Base-by-base conservation (phyloP, 2,888 invertebrate genomes). In the Mythimna loreyi region DNA sequence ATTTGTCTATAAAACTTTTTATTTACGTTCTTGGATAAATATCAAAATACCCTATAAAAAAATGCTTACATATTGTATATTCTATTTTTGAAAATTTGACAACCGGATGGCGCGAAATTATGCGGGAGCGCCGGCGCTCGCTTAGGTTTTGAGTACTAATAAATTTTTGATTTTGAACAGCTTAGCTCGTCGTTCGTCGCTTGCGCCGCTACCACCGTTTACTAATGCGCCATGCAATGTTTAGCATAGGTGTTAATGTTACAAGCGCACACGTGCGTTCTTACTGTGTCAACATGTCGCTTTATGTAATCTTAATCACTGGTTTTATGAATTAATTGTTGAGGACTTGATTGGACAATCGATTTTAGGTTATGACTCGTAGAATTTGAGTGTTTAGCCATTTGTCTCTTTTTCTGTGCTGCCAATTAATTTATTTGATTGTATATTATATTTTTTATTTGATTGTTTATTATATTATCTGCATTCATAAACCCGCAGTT, bases 201-300 rank as follows among this genome's bases (percentile, higher is more conserved):
- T 78, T 78, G 66, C 30, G 25, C 81, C 67, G 50, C 25, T 59
- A 28, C 53, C 52, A 36, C 55, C 61, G 69, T 67, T 80, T 72
- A 80, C 66, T 65, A 78, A 83, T 72, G 60, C 50, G 65, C 61
- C 49, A 71, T 83, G 78, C 78, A 81, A 81, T 81, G 52, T 78
- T 81, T 70, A 77, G 72, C 67, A 81, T 67, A 61, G 56, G 68
- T 78, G 80, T 78, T 74, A 80, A 69, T 65, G 72, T 80, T 83
- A 83, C 84, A 81, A 60, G 52, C 70, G 28, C 49, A 23, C 78
- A 77, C 62, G 70, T 70, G 66, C 72, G 19, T 58, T 47, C 58
- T 68, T 65, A 67, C 63, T 80, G 68, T 72, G 78, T 81, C 60
- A 69, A 52, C 63, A 61, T 74, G 79, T 52, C 79, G 23, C 66